A percentile compares a stretch with the other conserved stretches of the same genome.
Evolutionary conservation across 2,113 vertebrate genomes (phyloP).

Genomic region (Acanthisitta chloris): DNA sequence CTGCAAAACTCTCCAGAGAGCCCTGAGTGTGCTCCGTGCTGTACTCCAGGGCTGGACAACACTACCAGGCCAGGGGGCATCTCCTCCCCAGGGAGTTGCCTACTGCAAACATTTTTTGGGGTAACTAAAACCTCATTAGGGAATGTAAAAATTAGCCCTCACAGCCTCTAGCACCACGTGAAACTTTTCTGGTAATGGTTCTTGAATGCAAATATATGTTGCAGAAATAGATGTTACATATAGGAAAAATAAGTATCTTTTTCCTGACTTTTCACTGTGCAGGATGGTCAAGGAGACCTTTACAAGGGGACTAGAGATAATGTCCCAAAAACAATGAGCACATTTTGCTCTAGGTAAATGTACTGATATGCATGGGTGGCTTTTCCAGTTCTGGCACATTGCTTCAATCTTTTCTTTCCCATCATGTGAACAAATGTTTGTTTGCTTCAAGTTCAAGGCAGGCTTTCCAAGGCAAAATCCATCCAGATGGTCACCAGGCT

Average conservation of each 20-base stretch:
- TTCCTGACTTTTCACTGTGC: not conserved
- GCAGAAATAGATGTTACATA: not conserved
- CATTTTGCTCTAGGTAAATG: constrained; percentile 23
- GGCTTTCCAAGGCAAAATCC: constrained; percentile 43
- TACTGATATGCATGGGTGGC: not conserved
- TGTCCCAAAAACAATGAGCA: not conserved
- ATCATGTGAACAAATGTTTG: constrained; percentile 43
- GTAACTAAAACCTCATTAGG: not conserved
- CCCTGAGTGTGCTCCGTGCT: rapidly evolving
- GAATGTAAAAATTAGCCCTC: not conserved
- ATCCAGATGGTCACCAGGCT: constrained; percentile 59
- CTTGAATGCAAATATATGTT: not conserved
- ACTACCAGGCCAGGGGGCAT: not conserved
- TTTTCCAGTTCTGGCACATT: constrained; percentile 15
- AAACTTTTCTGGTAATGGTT: not conserved
- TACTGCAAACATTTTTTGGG: not conserved
- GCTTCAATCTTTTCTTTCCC: not conserved
- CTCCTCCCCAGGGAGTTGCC: not conserved
- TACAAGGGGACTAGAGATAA: not conserved
- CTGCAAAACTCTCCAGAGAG: not conserved
- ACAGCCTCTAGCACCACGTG: not conserved
- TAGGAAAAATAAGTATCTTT: not conserved
- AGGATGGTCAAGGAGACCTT: not conserved
- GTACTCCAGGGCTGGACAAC: rapidly evolving
- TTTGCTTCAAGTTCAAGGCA: constrained; percentile 32